Evolutionary conservation across 2,797 vertebrate species (phyloP), one percentile per base, ranked within the genome.

Genomic region (Hydrocynus forskahlii): DNA sequence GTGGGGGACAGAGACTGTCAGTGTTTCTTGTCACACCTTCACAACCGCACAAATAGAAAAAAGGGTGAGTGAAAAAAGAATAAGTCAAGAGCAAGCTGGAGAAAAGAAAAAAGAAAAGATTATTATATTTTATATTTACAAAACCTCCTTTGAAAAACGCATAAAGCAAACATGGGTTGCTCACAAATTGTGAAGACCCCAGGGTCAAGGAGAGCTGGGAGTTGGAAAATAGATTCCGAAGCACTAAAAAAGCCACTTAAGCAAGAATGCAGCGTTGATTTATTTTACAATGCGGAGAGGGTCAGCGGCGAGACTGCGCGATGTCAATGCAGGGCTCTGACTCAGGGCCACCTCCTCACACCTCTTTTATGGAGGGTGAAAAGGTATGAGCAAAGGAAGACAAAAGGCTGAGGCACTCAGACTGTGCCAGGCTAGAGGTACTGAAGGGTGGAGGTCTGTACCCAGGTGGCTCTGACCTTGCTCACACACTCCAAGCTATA

Each of bases 171-270:
- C 90, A 92, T 85, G 84, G 91, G 92, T 90, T 94, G 93, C 89
- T 95, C 93, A 94, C 93, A 94, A 95, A 95, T 87, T 93, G 94
- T 91, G 85, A 91, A 91, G 93, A 92, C 94, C 93, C 91, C 88
- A 88, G 93, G 95, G 96, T 97, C 96, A 97, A 97, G 96, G 95
- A 92, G 94, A 93, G 81, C 85, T 80, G 79, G 86, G 90, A 88
- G 90, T 86, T 92, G 92, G 92, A 95, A 97, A 96, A 97, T 95
- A 93, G 92, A 94, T 94, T 95, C 93, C 91, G 84, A 89, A 84
- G 89, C 92, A 93, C 93, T 94, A 94, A 96, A 97, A 97, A 88
- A 93, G 95, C 95, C 94, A 95, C 95, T 96, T 96, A 95, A 96
- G 95, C 94, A 96, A 94, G 95, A 96, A 95, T 94, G 95, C 90